Evolutionary conservation across 2,797 vertebrate species (phyloP), one percentile per base, ranked within the genome.

Genomic region (Sternotherus odoratus): DNA sequence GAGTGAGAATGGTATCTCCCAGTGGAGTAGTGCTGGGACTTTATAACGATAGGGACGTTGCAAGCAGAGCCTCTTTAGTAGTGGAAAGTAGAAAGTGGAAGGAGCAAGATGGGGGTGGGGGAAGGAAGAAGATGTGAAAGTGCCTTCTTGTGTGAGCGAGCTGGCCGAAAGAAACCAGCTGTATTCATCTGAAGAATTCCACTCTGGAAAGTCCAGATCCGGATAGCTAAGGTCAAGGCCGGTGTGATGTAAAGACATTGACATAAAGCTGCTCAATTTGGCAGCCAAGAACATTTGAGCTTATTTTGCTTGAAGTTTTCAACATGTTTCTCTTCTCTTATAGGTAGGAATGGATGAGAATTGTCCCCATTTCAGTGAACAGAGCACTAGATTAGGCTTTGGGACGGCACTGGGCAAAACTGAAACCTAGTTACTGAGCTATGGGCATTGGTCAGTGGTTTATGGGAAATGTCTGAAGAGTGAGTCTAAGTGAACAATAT

Each of bases 191-290:
- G 77, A 84, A 91, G 54, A 85, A 77, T 69, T 69, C 82, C 60
- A 11, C 54, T n/a, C 74, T 57, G 82, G 88, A 94, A 95, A 95
- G 85, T 91, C 74, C 79, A 77, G 79, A 77, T 78, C n/a, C 56
- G 88, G 87, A 79, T 15, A 33, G 11, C 82, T 89, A 95, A 95
- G 92, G 94, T 96, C 94, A 95, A 90, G 46, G 56, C 82, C 88
- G 69, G 84, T 94, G 89, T 96, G 96, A 96, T 85, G 80, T 87
- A 91, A 95, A 94, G 91, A 94, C n/a, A 48, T 91, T 96, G 92
- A 94, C 4, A 6, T 87, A 95, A 90, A 91, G 51, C n/a, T 63
- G 86, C 78, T 94, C 87, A 78, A 72, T 86, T 91, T 0, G 1
- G 80, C 24, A 94, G 96, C 95, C 92, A 95, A 94, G 84, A 92